A percentile compares a stretch with the other conserved stretches of the same genome.
These are phyloP conservation scores for Margaritifera margaritifera DNA, from an alignment of 2,888 invertebrate genomes.

Conservation along the genomic window DNA sequence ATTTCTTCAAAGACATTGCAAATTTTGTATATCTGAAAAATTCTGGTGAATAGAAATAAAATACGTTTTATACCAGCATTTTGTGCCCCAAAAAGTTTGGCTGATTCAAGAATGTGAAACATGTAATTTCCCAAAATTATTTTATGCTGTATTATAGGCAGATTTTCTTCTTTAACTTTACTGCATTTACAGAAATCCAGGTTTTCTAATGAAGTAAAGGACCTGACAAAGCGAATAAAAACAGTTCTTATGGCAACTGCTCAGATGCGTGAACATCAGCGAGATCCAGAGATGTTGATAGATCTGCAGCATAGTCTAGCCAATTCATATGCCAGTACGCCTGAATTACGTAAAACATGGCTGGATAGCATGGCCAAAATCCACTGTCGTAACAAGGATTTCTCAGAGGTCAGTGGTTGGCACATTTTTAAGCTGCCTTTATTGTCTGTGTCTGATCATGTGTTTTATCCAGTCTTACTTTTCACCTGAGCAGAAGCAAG, in stretches of 20 bases:
- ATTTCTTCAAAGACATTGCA: no score
- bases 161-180: constrained; percentile 3
- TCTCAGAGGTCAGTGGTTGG: constrained; percentile 83
- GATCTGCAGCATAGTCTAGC: constrained; percentile 94
- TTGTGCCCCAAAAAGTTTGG: no score
- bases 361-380: constrained; percentile 92
- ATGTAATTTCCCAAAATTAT: background rate
- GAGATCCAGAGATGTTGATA: constrained; percentile 93
- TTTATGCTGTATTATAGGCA: no score
- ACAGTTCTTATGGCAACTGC: constrained; percentile 96
- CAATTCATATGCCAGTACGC: constrained; percentile 91
- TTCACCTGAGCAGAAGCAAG: background rate
- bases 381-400: constrained; percentile 86
- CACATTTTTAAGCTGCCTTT: no score
- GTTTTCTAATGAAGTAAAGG: constrained; percentile 92
- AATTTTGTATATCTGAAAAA: no score
- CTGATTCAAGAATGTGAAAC: no score
- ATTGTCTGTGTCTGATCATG: no score
- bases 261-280: constrained; percentile 89
- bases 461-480: background rate
- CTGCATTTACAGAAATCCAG: constrained; percentile 74
- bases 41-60: no score
- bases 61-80: no score
- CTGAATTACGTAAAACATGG: constrained; percentile 95
- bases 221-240: constrained; percentile 91